Evolutionary conservation across 2,888 invertebrate species (phyloP), one percentile per base, ranked within the genome.

Genomic region (Celastrina argiolus): DNA sequence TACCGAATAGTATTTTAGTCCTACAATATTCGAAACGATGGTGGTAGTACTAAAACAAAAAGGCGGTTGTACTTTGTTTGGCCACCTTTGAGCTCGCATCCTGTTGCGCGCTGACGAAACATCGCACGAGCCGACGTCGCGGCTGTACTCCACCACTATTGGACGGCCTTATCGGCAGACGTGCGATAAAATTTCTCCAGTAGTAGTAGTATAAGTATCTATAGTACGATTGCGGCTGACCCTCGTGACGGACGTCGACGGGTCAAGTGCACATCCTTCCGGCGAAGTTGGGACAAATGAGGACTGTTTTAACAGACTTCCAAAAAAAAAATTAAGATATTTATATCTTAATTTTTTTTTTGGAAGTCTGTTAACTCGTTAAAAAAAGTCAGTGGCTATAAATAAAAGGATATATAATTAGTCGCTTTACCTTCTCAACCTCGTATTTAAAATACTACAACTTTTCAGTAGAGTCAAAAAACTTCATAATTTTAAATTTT

Each of bases 141-240:
- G 77, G 73, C 75, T 79, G 80, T 78, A 74, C 83, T 76, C 77
- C 80, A 73, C 81, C 79, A 78, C 83, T 79, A 91, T 91, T 91
- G 90, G 90, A 72, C 75, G 81, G 72, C 81, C 79, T 89, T 91
- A 90, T 90, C 77, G 69, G 76, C 78, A 76, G 81, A 81, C 82
- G 79, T 77, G 79, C 81, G 83, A 86, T 87, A 86, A 77, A 87
- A 88, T 90, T 89, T 91, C 90, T 89, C 87, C 79, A 81, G 79
- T 68, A 68, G 71, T 73, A 84, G 85, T 42, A 41, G 65, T 59
- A 66, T 42, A 82, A 5, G 86, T 82, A 56, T 42, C n/a, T 45
- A 22, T 18, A 22, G 36, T 34, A 18, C 61, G 39, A 39, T 22
- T 39, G 36, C 39, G 36, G 7, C 34, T 18, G 22, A 61, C 61